phyloP scores from a whole-genome alignment of 2,797 vertebrate species.

The Kryptopterus vitreolus region DNA sequence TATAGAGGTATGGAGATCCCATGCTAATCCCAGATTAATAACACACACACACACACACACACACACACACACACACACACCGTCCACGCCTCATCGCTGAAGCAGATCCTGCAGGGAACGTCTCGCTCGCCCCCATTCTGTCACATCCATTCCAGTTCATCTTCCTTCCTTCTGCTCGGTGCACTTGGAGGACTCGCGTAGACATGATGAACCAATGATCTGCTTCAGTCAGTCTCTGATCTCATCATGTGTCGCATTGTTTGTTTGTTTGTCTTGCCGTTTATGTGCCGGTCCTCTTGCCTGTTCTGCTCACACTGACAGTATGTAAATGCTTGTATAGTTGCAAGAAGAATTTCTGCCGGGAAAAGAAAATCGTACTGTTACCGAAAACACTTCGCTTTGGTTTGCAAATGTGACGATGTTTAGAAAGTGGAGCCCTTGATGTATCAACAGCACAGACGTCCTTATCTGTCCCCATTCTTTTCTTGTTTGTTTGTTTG shows the following conservation, averaged over 20 bases:
- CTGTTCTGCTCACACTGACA: conserved; percentile 64
- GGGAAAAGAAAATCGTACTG: conserved; percentile 69
- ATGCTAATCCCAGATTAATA: conserved; percentile 30
- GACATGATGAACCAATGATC: conserved; percentile 52
- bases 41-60: no score
- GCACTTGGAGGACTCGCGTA: conserved; percentile 40
- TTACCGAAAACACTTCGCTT: conserved; percentile 66
- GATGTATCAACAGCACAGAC: conserved; percentile 65
- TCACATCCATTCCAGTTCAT: conserved; percentile 55
- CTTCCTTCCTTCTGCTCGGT: conserved; percentile 37
- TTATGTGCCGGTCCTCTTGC: conserved; percentile 62
- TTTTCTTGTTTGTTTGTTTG: conserved; percentile 23
- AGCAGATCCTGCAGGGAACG: conserved; percentile 37
- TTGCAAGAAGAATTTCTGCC: conserved; percentile 62
- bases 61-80: no score
- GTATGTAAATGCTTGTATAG: conserved; percentile 67
- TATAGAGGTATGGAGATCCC: conserved; percentile 1
- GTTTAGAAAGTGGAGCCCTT: conserved; percentile 47
- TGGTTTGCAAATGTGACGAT: conserved; percentile 53
- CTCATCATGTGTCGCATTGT: conserved; percentile 25
- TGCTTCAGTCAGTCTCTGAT: conserved; percentile 45
- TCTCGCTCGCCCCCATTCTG: conserved; percentile 55
- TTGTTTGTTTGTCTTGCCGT: conserved; percentile 38
- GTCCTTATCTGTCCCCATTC: conserved; percentile 48
- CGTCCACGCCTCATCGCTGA: conserved; percentile 36